Percentiles rank a stretch among this genome's conserved stretches.
These are phyloP conservation scores for Notechis scutatus DNA, from an alignment of 2,113 vertebrate genomes.

Conservation along the genomic window DNA sequence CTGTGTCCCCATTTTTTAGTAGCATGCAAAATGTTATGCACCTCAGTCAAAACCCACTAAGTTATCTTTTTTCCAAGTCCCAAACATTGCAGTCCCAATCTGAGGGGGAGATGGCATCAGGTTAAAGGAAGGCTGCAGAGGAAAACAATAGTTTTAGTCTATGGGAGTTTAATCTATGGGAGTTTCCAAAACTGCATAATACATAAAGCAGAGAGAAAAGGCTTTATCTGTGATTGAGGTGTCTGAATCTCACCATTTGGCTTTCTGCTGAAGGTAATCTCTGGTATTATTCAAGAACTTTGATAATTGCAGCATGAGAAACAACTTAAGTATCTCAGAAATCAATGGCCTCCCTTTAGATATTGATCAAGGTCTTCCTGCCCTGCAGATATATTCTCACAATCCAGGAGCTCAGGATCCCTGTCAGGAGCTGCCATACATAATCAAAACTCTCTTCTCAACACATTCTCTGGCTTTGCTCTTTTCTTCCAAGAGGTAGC, in stretches of 20 bases:
- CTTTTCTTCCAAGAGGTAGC: slow-evolving; percentile 28
- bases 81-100: neutral
- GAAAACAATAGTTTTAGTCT: neutral
- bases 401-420: slow-evolving; percentile 67
- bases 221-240: neutral
- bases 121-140: neutral
- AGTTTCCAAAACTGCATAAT: neutral
- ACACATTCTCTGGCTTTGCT: slow-evolving; percentile 34
- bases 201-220: slow-evolving; percentile 35
- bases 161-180: neutral
- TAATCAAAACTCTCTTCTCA: slow-evolving; percentile 29
- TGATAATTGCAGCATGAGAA: slow-evolving; percentile 71
- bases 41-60: neutral
- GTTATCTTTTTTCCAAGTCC: neutral
- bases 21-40: neutral
- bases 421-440: slow-evolving; percentile 30
- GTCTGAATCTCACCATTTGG: slow-evolving; percentile 35
- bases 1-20: neutral
- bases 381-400: slow-evolving; percentile 72
- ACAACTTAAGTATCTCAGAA: slow-evolving; percentile 67
- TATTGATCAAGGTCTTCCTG: slow-evolving; percentile 65
- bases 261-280: slow-evolving; percentile 44
- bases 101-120: neutral
- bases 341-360: slow-evolving; percentile 70
- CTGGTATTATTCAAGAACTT: slow-evolving; percentile 61